A percentile compares a stretch with the other conserved stretches of the same genome.
phyloP scores from a whole-genome alignment of 1,140 invertebrate species.

The Ptiloglossa arizonensis region DNA sequence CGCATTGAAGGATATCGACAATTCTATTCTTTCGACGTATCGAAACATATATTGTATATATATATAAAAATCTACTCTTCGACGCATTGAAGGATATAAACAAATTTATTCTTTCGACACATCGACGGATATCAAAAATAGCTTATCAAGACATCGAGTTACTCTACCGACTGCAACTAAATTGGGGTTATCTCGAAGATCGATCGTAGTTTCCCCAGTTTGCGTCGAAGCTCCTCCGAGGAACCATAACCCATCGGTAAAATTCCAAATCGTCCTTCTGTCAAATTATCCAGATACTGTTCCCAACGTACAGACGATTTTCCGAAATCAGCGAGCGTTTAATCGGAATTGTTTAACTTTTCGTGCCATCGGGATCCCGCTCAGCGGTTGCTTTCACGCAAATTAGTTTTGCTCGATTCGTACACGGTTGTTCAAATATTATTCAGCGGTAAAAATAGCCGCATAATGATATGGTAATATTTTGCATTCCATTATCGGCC shows the following conservation, averaged over 20 bases:
- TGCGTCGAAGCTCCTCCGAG: slow-evolving; percentile 38
- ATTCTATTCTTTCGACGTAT: too few species aligned
- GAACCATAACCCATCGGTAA: slow-evolving; percentile 42
- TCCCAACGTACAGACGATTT: slow-evolving; percentile 27
- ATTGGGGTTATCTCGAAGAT: slow-evolving; percentile 46
- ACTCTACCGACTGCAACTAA: slow-evolving; percentile 49
- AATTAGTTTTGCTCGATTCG: slow-evolving; percentile 7
- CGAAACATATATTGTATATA: too few species aligned
- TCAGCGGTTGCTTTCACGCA: neutral
- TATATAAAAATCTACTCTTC: too few species aligned
- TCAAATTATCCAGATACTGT: slow-evolving; percentile 49
- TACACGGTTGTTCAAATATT: slow-evolving; percentile 1
- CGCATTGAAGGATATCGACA: too few species aligned
- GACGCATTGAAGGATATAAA: too few species aligned
- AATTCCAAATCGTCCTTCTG: slow-evolving; percentile 40
- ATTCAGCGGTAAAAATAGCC: slow-evolving; percentile 26
- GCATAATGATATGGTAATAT: neutral
- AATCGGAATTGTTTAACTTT: slow-evolving; percentile 24
- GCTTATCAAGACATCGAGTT: slow-evolving; percentile 45
- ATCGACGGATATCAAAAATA: slow-evolving; percentile 55
- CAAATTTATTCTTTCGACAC: too few species aligned
- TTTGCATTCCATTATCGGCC: neutral
- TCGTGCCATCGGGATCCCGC: slow-evolving; percentile 10
- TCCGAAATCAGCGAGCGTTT: slow-evolving; percentile 3
- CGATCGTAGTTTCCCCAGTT: slow-evolving; percentile 39